Conservation (phyloP, 1,140 invertebrate species). For the Achatina immaculata region DNA sequence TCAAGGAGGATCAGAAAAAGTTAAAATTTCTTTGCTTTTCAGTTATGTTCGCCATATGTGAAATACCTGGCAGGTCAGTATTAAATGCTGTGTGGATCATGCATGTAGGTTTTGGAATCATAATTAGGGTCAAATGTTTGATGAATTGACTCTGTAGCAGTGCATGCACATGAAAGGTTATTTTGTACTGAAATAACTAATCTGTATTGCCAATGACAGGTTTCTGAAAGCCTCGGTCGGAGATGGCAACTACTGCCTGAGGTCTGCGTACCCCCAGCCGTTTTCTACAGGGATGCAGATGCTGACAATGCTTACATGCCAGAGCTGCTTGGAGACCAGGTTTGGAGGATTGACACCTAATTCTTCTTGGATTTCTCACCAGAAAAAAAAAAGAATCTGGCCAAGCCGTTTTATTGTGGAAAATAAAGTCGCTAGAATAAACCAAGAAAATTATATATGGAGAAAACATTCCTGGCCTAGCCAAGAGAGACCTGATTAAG, state of each 20-base stretch:
- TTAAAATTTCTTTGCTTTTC: too few relatives aligned
- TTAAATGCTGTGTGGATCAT: too few relatives aligned
- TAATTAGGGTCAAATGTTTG: too few relatives aligned
- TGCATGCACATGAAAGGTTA: too few relatives aligned
- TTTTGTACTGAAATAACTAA: too few relatives aligned
- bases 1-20: too few relatives aligned
- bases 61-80: too few relatives aligned
- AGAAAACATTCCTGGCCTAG: not conserved
- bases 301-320: slow-evolving; percentile 66
- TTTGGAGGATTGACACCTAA: slow-evolving; percentile 23
- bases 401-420: not conserved
- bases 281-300: slow-evolving; percentile 63
- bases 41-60: too few relatives aligned
- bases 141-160: too few relatives aligned
- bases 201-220: too few relatives aligned
- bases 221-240: slow-evolving; percentile 59
- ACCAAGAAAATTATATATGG: not conserved
- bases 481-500: not conserved
- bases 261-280: slow-evolving; percentile 57
- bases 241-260: slow-evolving; percentile 62
- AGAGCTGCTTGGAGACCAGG: slow-evolving; percentile 62
- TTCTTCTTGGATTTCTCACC: not conserved
- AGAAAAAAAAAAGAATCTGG: not conserved
- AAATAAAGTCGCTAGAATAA: not conserved
- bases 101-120: too few relatives aligned